Evolutionary conservation across 2,113 vertebrate genomes (phyloP).

Genomic region (Boleophthalmus pectinirostris): DNA sequence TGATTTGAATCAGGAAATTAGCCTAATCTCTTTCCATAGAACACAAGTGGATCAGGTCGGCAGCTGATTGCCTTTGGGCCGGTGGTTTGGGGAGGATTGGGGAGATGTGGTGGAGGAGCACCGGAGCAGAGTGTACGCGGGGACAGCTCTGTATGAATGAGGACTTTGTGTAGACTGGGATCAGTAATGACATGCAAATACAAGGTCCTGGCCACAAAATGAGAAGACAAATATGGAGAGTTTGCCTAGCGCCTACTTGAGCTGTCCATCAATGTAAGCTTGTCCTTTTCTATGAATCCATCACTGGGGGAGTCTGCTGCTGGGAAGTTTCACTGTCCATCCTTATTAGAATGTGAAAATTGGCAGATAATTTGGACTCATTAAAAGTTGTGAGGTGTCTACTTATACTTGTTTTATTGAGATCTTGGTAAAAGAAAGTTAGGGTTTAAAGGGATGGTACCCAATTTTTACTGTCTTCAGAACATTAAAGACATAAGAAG

Average conservation of each 20-base stretch:
- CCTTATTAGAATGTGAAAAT: slow-evolving; percentile 11
- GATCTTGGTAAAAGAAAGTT: too few relatives aligned
- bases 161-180: slow-evolving; percentile 61
- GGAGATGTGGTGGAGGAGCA: slow-evolving; percentile 30
- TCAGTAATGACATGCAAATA: slow-evolving; percentile 77
- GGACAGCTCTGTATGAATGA: slow-evolving; percentile 64
- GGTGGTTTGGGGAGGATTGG: slow-evolving; percentile 44
- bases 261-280: slow-evolving; percentile 62
- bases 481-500: too few relatives aligned
- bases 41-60: slow-evolving; percentile 49
- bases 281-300: slow-evolving; percentile 36
- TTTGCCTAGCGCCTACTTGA: slow-evolving; percentile 60
- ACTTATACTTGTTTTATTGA: neutral
- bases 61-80: slow-evolving; percentile 52
- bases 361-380: neutral
- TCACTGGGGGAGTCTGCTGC: slow-evolving; percentile 39
- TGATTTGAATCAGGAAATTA: slow-evolving; percentile 31
- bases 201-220: slow-evolving; percentile 72
- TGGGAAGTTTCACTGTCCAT: slow-evolving; percentile 21
- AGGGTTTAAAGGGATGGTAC: too few relatives aligned
- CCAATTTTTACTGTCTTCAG: too few relatives aligned
- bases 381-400: neutral
- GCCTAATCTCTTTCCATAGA: slow-evolving; percentile 25
- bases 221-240: slow-evolving; percentile 73
- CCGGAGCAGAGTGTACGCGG: slow-evolving; percentile 31